Base-by-base conservation (phyloP, 37 sponge, comb jelly and placozoan species). In the Beroe forskalii region DNA sequence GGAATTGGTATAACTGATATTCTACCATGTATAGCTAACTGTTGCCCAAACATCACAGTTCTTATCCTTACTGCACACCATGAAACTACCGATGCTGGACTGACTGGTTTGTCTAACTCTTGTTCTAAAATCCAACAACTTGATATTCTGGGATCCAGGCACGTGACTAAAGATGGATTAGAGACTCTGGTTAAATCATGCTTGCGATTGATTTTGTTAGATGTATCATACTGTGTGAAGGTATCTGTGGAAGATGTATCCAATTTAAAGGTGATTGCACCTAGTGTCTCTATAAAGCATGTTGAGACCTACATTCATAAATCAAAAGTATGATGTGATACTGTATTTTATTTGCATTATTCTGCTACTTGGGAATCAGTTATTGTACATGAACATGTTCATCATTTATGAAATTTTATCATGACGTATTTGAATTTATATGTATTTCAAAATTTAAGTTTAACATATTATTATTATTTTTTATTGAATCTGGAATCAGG, bases 11-110 rank as follows among this genome's bases (percentile, higher is more conserved):
- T 44, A n/a, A 0, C 12, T 80, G 86, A 80, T 25, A 80, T 80
- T 43, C 40, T 80, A 22, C 86, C 86, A 41, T 33, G n/a, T 27
- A 23, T 80, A 28, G 86, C 86, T 4, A 25, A 23, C 35, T 20
- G 24, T 25, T 80, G 86, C 27, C 86, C 86, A 27, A 80, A 80
- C 35, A 4, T 80, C 19, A 3, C 42, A 9, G 31, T 80, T 44
- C 28, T 80, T 0, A 8, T 80, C 25, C 55, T 80, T 1, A 80
- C 86, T 44, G 86, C 86, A 8, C 86, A 80, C 86, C 44, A 44
- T 3, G 86, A 80, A 80, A 80, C 86, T n/a, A 41, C 55, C n/a
- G 86, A 80, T 25, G 30, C 27, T 23, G 86, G 86, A n/a, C 27
- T 80, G 48, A 25, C 17, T 17, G 86, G 19, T 41, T 37, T 80